Base-by-base conservation (phyloP, 1,140 invertebrate species). In the Aphis craccivora region DNA sequence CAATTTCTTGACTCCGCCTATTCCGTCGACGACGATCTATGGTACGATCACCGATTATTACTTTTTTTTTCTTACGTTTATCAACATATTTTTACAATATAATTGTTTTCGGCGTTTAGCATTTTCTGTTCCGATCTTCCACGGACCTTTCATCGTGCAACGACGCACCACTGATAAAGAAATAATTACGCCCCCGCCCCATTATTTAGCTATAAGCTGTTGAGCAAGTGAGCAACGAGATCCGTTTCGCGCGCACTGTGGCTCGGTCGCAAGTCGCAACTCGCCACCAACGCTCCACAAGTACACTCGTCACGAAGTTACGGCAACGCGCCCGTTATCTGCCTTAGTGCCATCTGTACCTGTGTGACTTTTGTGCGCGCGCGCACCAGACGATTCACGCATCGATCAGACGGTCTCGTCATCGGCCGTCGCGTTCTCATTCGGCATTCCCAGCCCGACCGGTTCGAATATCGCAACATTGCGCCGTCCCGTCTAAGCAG, bases 391-490 rank as follows among this genome's bases (percentile, higher is more conserved):
- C 86, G 43, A n/a, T 43, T 3, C 83, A 25, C n/a, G n/a, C 83
- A 25, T n/a, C 45, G 45, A 30, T 30, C 30, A 35, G 30, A 87
- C 43, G 43, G 37, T 37, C 23, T 37, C 9, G 37, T 43, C 37
- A 37, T 9, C 35, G 22, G 35, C 6, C 6, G 37, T 45, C 45
- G 37, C 30, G 14, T 11, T 40, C 9, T 23, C 45, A 11, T 45
- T 11, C 45, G 11, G 11, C 83, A 40, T 76, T 76, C 37, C 22
- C 83, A 25, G 25, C 25, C 37, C 83, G 83, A 84, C 40, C 40
- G 22, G 30, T 92, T 37, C n/a, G 23, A 55, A 60, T 93, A 43
- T 84, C 23, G 91, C 91, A 93, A 93, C 37, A 93, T 93, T 93
- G 91, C 91, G 76, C 35, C 91, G 81, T 93, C 14, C 7, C 23